phyloP scores from a whole-genome alignment of 2,888 invertebrate genomes.

The Margaritifera margaritifera region DNA sequence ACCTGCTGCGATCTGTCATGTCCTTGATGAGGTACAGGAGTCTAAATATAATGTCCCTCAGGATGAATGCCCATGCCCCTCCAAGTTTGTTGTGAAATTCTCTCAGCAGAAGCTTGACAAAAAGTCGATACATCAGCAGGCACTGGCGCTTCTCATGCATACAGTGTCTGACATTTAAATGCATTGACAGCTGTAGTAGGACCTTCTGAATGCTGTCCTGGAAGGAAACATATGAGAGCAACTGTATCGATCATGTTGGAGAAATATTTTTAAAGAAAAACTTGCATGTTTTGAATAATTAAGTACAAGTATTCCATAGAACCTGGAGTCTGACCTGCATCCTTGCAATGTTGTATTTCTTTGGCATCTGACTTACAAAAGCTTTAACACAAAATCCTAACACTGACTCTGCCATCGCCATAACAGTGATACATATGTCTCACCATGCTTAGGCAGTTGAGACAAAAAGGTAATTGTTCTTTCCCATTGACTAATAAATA shows the following conservation, averaged over 20 bases:
- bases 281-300: too few species aligned
- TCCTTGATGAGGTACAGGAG: conserved; percentile 53
- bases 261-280: neutral
- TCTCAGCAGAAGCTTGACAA: conserved; percentile 58
- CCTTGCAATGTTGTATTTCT: too few species aligned
- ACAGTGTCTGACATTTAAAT: conserved; percentile 46
- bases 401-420: too few species aligned
- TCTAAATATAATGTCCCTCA: conserved; percentile 62
- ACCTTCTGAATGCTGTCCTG: conserved; percentile 68
- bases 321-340: too few species aligned
- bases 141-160: conserved; percentile 58
- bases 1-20: conserved; percentile 24
- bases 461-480: too few species aligned
- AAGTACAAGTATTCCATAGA: too few species aligned
- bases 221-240: conserved; percentile 6
- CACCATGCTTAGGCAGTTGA: too few species aligned
- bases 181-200: conserved; percentile 52
- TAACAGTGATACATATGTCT: too few species aligned
- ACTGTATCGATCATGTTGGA: neutral
- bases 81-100: conserved; percentile 60
- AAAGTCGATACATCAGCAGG: conserved; percentile 61
- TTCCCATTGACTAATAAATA: too few species aligned
- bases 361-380: too few species aligned
- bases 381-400: too few species aligned
- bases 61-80: conserved; percentile 61